A percentile compares a stretch with the other conserved stretches of the same genome.
phyloP scores from a whole-genome alignment of 2,888 invertebrate species.

The Lacanobia oleracea region DNA sequence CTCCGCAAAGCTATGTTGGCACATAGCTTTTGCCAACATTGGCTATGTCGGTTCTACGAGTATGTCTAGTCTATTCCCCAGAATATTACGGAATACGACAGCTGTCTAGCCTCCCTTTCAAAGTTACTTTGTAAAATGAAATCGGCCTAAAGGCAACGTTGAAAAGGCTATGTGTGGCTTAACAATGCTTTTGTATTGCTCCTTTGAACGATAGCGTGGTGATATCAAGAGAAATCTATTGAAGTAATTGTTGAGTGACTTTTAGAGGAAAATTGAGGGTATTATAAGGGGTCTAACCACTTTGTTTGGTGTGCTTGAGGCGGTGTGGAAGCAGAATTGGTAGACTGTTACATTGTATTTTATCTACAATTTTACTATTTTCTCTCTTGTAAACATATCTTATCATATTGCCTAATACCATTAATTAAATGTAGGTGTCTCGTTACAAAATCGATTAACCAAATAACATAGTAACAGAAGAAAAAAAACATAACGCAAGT shows the following conservation, averaged over 20 bases:
- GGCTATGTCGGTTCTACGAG: constrained; percentile 34
- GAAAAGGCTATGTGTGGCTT: constrained; percentile 75
- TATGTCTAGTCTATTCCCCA: constrained; percentile 53
- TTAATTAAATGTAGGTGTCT: not conserved
- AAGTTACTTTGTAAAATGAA: constrained; percentile 83
- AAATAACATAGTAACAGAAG: not conserved
- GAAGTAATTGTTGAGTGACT: constrained; percentile 30
- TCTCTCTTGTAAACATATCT: not conserved
- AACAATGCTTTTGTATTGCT: constrained; percentile 62
- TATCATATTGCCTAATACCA: no score
- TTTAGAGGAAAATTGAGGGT: constrained; percentile 5
- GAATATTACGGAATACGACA: constrained; percentile 66
- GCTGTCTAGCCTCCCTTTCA: constrained; percentile 66
- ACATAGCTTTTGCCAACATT: constrained; percentile 21
- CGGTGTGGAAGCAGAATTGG: not conserved
- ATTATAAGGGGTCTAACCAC: constrained; percentile 11
- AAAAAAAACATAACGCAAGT: not conserved
- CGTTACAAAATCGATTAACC: not conserved
- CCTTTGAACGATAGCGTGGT: constrained; percentile 49
- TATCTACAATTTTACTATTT: not conserved
- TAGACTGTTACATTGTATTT: not conserved
- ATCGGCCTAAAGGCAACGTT: constrained; percentile 74
- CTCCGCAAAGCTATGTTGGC: not conserved
- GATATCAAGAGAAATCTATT: constrained; percentile 54
- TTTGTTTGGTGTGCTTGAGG: constrained; percentile 5